Percentiles rank a stretch among this genome's conserved stretches.
phyloP scores from a whole-genome alignment of 1,140 invertebrate species.

The Pissodes strobi region DNA sequence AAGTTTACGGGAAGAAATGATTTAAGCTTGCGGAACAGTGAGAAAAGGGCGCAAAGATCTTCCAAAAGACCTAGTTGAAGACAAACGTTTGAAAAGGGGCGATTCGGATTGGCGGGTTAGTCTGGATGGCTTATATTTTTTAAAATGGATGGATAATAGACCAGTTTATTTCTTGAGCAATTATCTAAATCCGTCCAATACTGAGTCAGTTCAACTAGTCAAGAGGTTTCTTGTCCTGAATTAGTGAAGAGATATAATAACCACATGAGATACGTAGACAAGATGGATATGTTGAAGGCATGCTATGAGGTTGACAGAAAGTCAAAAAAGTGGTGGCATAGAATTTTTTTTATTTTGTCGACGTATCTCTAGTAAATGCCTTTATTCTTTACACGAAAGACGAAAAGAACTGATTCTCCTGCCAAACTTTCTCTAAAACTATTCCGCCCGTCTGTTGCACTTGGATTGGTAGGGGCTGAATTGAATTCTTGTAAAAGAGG shows the following conservation, averaged over 20 bases:
- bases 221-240: conserved; percentile 50
- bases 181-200: conserved; percentile 49
- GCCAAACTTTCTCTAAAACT: conserved; percentile 14
- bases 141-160: too few species aligned
- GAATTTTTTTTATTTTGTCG: conserved; percentile 39
- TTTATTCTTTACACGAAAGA: conserved; percentile 37
- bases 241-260: conserved; percentile 52
- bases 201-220: conserved; percentile 42
- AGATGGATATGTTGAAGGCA: conserved; percentile 50
- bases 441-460: conserved; percentile 31
- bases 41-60: conserved; percentile 43
- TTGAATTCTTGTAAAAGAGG: background rate
- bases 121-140: conserved; percentile 48
- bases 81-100: conserved; percentile 50
- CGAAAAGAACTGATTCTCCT: conserved; percentile 15
- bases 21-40: conserved; percentile 50
- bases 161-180: conserved; percentile 55
- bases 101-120: conserved; percentile 52
- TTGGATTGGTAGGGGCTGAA: conserved; percentile 32
- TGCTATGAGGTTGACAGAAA: too few species aligned
- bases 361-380: conserved; percentile 31
- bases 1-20: conserved; percentile 44
- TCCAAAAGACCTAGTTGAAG: conserved; percentile 43
- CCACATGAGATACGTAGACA: conserved; percentile 54
- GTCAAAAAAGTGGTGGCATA: conserved; percentile 52